Evolutionary conservation across 92 coral and sea anemone species (phyloP).

Genomic region (Micromussa lordhowensis): DNA sequence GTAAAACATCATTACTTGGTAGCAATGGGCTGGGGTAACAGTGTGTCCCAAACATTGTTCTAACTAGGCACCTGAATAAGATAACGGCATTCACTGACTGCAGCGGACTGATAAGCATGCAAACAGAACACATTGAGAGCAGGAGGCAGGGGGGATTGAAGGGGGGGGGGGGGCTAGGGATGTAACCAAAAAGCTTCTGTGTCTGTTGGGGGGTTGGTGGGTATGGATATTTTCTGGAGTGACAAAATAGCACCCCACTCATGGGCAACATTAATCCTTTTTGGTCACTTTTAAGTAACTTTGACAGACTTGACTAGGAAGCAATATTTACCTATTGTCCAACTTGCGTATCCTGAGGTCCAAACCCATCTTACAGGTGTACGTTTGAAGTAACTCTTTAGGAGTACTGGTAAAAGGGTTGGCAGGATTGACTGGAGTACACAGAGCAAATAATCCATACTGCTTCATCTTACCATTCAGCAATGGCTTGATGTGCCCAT

Average conservation of each 20-base stretch:
- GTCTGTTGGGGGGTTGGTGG: no score
- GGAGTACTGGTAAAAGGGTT: slow-evolving; percentile 61
- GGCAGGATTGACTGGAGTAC: slow-evolving; percentile 67
- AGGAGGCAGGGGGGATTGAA: no score
- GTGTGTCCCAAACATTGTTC: not conserved
- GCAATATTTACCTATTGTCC: slow-evolving; percentile 71
- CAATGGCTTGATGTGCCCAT: slow-evolving; percentile 68
- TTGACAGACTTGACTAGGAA: not conserved
- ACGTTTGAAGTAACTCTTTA: slow-evolving; percentile 59
- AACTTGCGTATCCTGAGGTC: slow-evolving; percentile 64
- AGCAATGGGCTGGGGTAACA: not conserved
- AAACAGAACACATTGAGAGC: no score
- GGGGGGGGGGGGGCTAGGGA: no score
- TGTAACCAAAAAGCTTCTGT: no score
- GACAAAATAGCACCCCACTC: no score
- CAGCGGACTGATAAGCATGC: no score
- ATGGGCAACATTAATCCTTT: no score
- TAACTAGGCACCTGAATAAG: not conserved
- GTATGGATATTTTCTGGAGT: no score
- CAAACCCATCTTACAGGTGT: slow-evolving; percentile 79
- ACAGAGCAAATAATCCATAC: slow-evolving; percentile 85
- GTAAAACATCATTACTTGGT: not conserved
- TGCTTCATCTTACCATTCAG: slow-evolving; percentile 59
- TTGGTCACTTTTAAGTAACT: no score
- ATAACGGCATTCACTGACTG: no score